Evolutionary conservation across 2,888 invertebrate species (phyloP).

Genomic region (Aphelenchoides bicaudatus): DNA sequence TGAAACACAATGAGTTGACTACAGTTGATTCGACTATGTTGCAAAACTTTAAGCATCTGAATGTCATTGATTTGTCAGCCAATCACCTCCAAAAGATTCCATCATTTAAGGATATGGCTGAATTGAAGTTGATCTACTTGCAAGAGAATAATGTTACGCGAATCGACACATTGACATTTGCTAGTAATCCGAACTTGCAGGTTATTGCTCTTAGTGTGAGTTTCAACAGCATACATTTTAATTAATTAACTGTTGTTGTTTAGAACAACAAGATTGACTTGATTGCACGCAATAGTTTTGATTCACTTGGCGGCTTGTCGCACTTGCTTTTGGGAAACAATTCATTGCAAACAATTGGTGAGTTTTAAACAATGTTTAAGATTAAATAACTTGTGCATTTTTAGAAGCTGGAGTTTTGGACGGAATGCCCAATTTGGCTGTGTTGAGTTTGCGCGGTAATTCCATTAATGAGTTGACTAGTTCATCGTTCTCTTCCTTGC

Average conservation of each 20-base stretch:
- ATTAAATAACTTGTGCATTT: too few relatives aligned
- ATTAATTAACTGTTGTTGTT: conserved; percentile 14
- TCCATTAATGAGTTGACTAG: conserved; percentile 37
- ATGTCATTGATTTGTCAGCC: conserved; percentile 69
- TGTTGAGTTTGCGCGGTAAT: conserved; percentile 48
- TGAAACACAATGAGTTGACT: conserved; percentile 78
- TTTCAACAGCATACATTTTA: neutral
- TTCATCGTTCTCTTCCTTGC: conserved; percentile 42
- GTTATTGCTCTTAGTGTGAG: conserved; percentile 70
- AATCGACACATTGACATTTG: conserved; percentile 77
- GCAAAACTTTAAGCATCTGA: conserved; percentile 73
- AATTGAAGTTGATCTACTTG: conserved; percentile 70
- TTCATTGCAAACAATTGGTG: conserved; percentile 71
- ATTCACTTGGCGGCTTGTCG: conserved; percentile 68
- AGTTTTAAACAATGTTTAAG: too few relatives aligned
- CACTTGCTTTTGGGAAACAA: conserved; percentile 76
- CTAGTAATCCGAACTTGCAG: conserved; percentile 71
- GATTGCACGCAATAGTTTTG: conserved; percentile 58
- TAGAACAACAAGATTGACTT: conserved; percentile 50
- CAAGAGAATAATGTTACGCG: conserved; percentile 68
- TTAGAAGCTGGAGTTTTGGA: conserved; percentile 55
- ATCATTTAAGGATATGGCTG: conserved; percentile 74
- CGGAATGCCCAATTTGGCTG: conserved; percentile 70
- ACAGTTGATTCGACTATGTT: conserved; percentile 78
- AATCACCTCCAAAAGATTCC: conserved; percentile 49